A percentile compares a stretch with the other conserved stretches of the same genome.
Conservation (phyloP, 2,797 vertebrate genomes). For the Microctenopoma lineatum region DNA sequence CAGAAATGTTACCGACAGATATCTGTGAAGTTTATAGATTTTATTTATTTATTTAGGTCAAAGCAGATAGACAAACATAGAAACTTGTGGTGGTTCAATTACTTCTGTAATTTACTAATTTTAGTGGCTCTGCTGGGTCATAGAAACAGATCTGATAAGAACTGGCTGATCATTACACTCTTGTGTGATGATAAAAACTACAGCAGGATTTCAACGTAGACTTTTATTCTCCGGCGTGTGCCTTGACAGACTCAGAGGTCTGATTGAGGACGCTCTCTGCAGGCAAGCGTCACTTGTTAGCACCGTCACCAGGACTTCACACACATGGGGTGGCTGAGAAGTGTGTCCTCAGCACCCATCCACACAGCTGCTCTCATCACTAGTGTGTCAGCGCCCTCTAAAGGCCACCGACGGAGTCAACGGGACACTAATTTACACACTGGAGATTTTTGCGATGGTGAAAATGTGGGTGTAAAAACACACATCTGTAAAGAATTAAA, state of each 20-base stretch:
- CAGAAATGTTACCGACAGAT: too few species aligned
- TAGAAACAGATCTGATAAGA: neutral
- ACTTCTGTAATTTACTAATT: too few species aligned
- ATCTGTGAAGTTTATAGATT: too few species aligned
- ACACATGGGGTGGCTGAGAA: slow-evolving; percentile 69
- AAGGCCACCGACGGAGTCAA: slow-evolving; percentile 15
- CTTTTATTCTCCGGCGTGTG: neutral
- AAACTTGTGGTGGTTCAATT: too few species aligned
- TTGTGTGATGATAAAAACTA: neutral
- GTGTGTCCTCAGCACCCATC: slow-evolving; percentile 52
- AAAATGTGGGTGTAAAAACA: neutral
- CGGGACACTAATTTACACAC: neutral
- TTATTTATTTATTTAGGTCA: too few species aligned
- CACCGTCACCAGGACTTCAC: slow-evolving; percentile 60
- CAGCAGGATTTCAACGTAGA: neutral
- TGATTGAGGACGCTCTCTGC: slow-evolving; percentile 43
- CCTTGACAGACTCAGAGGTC: slow-evolving; percentile 20
- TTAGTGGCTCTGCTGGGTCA: too few species aligned
- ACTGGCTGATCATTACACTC: neutral
- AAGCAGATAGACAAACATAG: too few species aligned
- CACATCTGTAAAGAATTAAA: neutral
- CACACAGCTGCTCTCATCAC: slow-evolving; percentile 26
- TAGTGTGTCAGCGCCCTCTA: slow-evolving; percentile 60
- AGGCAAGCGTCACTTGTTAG: slow-evolving; percentile 61
- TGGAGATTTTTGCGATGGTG: neutral